Evolutionary conservation across 2,888 invertebrate species (phyloP).

Genomic region (Dicranocentrus wangi): DNA sequence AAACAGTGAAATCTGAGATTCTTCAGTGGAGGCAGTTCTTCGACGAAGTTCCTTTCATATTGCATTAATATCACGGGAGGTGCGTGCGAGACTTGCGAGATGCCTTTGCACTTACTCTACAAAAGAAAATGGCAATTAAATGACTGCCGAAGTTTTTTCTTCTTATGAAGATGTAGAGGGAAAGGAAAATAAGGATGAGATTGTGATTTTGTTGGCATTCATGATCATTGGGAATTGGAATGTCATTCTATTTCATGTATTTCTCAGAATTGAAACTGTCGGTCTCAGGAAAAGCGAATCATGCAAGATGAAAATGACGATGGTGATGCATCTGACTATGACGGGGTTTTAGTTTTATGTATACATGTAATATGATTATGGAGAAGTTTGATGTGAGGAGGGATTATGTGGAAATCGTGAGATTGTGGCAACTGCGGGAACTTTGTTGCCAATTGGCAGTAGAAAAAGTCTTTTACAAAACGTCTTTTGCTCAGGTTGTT

Average conservation of each 20-base stretch:
- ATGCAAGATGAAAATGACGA: conserved; percentile 29
- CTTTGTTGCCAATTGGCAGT: conserved; percentile 54
- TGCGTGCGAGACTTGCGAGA: too few relatives aligned
- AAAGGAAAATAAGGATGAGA: conserved; percentile 28
- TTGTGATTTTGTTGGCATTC: conserved; percentile 38
- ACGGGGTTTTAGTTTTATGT: conserved; percentile 9
- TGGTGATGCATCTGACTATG: conserved; percentile 26
- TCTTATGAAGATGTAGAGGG: too few relatives aligned
- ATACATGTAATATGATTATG: conserved; percentile 24
- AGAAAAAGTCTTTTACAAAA: neutral
- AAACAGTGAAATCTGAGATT: too few relatives aligned
- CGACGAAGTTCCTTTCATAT: too few relatives aligned
- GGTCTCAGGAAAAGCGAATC: conserved; percentile 1
- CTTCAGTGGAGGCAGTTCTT: too few relatives aligned
- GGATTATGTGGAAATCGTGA: conserved; percentile 55
- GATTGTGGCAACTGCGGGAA: conserved; percentile 38
- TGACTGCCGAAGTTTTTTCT: too few relatives aligned
- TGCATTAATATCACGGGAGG: too few relatives aligned
- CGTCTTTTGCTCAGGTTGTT: neutral
- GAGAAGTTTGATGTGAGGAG: conserved; percentile 42
- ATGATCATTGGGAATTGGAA: conserved; percentile 50
- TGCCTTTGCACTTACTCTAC: too few relatives aligned
- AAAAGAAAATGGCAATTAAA: too few relatives aligned
- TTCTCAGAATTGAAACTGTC: conserved; percentile 1
- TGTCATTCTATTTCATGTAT: conserved; percentile 38